A percentile compares a stretch with the other conserved stretches of the same genome.
phyloP scores from a whole-genome alignment of 2,113 vertebrate species.

The Cephalopterus ornatus region DNA sequence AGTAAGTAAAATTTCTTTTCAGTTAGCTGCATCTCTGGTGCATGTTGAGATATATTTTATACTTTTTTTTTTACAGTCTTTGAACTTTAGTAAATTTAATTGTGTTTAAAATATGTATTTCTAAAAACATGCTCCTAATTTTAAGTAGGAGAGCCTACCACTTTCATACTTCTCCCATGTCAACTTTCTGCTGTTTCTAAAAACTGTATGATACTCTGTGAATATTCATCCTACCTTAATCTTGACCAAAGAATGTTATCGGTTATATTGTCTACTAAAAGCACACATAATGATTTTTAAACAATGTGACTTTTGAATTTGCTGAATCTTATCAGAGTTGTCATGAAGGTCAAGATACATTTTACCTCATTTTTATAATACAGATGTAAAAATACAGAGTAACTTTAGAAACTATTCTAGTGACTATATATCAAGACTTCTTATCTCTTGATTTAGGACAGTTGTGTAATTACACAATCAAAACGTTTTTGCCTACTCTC shows the following conservation, averaged over 20 bases:
- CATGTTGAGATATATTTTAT: not conserved
- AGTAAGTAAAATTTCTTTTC: constrained; percentile 80
- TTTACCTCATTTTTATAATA: not conserved
- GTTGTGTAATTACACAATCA: not conserved
- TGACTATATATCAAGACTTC: not conserved
- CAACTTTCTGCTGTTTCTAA: not conserved
- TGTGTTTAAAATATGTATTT: not conserved
- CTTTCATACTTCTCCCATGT: not conserved
- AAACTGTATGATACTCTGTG: not conserved
- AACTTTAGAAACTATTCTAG: not conserved
- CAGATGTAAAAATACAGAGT: not conserved
- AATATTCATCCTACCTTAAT: not conserved
- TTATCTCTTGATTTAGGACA: not conserved
- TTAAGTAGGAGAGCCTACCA: not conserved
- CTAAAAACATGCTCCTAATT: not conserved
- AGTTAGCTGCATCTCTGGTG: not conserved
- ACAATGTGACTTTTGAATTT: not conserved
- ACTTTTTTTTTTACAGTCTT: not conserved
- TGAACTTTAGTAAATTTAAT: not conserved
- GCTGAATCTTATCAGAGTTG: not conserved
- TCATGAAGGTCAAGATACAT: not conserved
- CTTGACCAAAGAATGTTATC: not conserved
- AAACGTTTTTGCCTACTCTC: not conserved
- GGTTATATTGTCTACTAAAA: not conserved
- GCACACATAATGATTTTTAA: not conserved